Percentiles rank a stretch among this genome's conserved stretches.
Evolutionary conservation across 2,888 invertebrate species (phyloP).

Genomic region (Dasysyrphus tricinctus): DNA sequence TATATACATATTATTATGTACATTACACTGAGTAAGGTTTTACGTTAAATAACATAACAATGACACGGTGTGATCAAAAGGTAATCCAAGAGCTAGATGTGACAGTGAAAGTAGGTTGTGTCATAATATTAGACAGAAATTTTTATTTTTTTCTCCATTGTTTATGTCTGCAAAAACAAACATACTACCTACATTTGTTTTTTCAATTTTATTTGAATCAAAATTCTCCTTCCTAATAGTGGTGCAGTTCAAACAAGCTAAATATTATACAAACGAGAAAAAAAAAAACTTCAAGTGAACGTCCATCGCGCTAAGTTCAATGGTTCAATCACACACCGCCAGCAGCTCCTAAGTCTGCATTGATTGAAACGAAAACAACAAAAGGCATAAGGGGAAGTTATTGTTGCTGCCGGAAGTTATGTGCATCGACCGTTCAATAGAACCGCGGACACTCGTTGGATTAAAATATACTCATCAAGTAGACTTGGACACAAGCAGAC

Average conservation of each 20-base stretch:
- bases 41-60: slow-evolving; percentile 9
- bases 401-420: slow-evolving; percentile 69
- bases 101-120: slow-evolving; percentile 36
- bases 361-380: slow-evolving; percentile 60
- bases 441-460: slow-evolving; percentile 13
- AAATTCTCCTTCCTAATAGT: slow-evolving; percentile 7
- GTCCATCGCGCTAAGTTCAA: slow-evolving; percentile 32
- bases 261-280: slow-evolving; percentile 1
- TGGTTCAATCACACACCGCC: slow-evolving; percentile 60
- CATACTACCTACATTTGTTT: background rate
- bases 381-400: slow-evolving; percentile 58
- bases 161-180: slow-evolving; percentile 20
- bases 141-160: background rate
- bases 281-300: background rate
- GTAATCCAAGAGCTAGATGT: slow-evolving; percentile 2
- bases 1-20: background rate
- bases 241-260: slow-evolving; percentile 4
- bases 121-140: slow-evolving; percentile 3
- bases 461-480: slow-evolving; percentile 9
- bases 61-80: background rate
- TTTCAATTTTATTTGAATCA: slow-evolving; percentile 19
- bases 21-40: background rate
- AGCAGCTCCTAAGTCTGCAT: slow-evolving; percentile 44
- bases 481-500: background rate
- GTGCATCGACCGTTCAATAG: slow-evolving; percentile 71